A percentile compares a stretch with the other conserved stretches of the same genome.
phyloP scores from a whole-genome alignment of 2,888 invertebrate genomes.

The Bellardia bayeri region DNA sequence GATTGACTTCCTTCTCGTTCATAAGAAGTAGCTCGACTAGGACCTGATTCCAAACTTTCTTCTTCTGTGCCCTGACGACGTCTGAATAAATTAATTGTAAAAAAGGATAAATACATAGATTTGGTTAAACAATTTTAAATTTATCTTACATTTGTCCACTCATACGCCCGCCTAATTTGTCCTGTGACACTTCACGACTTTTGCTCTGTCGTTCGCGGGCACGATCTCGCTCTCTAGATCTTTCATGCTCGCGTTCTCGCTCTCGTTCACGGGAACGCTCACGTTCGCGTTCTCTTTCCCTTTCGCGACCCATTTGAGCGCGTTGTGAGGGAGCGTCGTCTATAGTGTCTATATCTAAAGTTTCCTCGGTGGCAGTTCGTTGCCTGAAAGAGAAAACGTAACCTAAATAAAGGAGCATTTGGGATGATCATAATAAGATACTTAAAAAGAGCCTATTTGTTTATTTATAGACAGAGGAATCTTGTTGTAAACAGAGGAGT shows the following conservation, averaged over 20 bases:
- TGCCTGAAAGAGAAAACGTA: slow-evolving; percentile 74
- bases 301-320: slow-evolving; percentile 66
- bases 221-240: slow-evolving; percentile 73
- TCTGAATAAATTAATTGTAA: slow-evolving; percentile 68
- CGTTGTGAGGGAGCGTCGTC: slow-evolving; percentile 76
- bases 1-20: slow-evolving; percentile 79
- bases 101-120: not conserved
- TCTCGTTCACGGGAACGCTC: slow-evolving; percentile 73
- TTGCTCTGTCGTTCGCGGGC: slow-evolving; percentile 75
- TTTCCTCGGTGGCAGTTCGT: slow-evolving; percentile 81
- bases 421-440: not conserved
- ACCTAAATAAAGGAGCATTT: not conserved
- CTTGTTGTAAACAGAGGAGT: no score
- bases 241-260: slow-evolving; percentile 65
- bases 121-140: not conserved
- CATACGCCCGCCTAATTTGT: slow-evolving; percentile 73
- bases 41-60: slow-evolving; percentile 81
- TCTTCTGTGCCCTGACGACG: slow-evolving; percentile 77
- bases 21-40: slow-evolving; percentile 80
- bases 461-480: no score
- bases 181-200: slow-evolving; percentile 77
- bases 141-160: slow-evolving; percentile 79
- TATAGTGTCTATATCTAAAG: slow-evolving; percentile 77
- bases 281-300: slow-evolving; percentile 63
- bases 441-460: not conserved